Evolutionary conservation across 1,140 invertebrate species (phyloP), one percentile per base, ranked within the genome.

Genomic region (Lasioglossum albipes): DNA sequence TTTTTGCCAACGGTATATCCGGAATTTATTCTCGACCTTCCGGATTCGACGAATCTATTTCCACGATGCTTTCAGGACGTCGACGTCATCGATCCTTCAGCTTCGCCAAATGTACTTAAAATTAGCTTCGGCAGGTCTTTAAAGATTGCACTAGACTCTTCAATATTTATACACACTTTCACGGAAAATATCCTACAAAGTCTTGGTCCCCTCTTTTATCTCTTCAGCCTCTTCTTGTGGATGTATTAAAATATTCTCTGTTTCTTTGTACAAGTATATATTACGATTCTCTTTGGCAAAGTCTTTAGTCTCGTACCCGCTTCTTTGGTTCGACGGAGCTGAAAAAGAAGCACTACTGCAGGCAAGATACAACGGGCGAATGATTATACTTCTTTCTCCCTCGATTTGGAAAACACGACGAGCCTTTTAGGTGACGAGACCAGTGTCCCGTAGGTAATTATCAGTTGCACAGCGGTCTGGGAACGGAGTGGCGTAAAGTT

Each of bases 321-420:
- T 79, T 86, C 75, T 87, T 87, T 84, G 88, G 89, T 66, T 77
- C 27, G 54, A 64, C 84, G 79, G 80, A 88, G 74, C 89, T 90
- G 85, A 31, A 90, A 88, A 81, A 68, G 52, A n/a, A 70, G 52
- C n/a, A 7, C 7, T 42, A 42, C 31, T 10, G 41, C 13, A 41
- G 16, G 4, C 22, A 49, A 4, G 64, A 31, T 61, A 10, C 7
- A n/a, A 49, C 20, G 13, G 2, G 22, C 18, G 3, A 49, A 49
- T 13, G n/a, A 0, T 0, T 9, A 16, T 10, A 0, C 7, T 54
- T 18, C 18, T 61, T 27, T 45, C 61, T 57, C 27, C 0, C 36
- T 68, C 9, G 36, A 27, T 31, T 42, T 18, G 42, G 16, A 59
- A 27, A 59, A 81, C 79, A 84, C 74, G 73, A 81, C 61, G 22